A percentile compares a stretch with the other conserved stretches of the same genome.
phyloP scores from a whole-genome alignment of 2,113 vertebrate genomes.

The Pyxicephalus adspersus region DNA sequence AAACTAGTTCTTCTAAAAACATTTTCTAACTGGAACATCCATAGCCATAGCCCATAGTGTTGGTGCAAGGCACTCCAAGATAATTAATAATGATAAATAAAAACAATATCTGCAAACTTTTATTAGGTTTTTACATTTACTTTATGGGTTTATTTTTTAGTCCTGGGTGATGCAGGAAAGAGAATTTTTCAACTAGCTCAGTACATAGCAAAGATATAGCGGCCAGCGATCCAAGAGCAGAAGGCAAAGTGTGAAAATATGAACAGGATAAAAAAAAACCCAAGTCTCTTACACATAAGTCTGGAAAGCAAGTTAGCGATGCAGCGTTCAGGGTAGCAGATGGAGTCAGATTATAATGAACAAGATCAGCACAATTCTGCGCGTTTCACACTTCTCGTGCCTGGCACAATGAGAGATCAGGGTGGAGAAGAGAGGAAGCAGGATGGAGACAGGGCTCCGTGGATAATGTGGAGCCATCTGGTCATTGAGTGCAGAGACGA shows the following conservation, averaged over 20 bases:
- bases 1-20: too few species aligned
- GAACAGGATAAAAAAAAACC: not conserved
- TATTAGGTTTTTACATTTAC: too few species aligned
- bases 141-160: too few species aligned
- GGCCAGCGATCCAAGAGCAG: not conserved
- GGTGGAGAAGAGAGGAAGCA: not conserved
- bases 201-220: not conserved
- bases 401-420: conserved; percentile 25
- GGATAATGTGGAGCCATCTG: conserved; percentile 40
- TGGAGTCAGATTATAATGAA: not conserved
- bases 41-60: too few species aligned
- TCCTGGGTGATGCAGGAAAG: too few species aligned
- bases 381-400: conserved; percentile 5
- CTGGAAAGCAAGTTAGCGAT: conserved; percentile 31
- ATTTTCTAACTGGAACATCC: too few species aligned
- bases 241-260: conserved; percentile 5
- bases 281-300: not conserved
- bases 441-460: not conserved
- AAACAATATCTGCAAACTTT: too few species aligned
- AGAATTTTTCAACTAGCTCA: too few species aligned
- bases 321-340: conserved; percentile 14
- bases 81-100: too few species aligned
- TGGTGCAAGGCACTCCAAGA: too few species aligned
- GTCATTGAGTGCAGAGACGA: not conserved
- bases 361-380: conserved; percentile 39